Percentiles rank a stretch among this genome's conserved stretches.
phyloP scores from a whole-genome alignment of 2,888 invertebrate species.

The Oxyscelio sp. region DNA sequence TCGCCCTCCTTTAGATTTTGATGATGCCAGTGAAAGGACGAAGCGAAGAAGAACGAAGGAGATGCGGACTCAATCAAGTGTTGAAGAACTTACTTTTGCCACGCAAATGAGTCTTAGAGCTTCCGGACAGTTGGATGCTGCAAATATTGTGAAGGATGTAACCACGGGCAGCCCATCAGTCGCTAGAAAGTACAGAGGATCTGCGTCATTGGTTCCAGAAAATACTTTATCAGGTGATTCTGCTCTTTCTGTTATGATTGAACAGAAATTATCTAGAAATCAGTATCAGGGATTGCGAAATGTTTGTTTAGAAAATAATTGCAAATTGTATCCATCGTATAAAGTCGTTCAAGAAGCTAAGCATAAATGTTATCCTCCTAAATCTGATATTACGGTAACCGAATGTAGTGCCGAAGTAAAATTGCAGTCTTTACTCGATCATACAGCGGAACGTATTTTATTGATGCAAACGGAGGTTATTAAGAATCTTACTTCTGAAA shows the following conservation, averaged over 20 bases:
- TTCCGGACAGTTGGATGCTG: not conserved
- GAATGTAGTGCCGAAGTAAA: slow-evolving; percentile 65
- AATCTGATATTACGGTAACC: slow-evolving; percentile 52
- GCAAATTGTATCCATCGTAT: not conserved
- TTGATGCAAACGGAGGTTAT: not conserved
- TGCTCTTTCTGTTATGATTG: slow-evolving; percentile 68
- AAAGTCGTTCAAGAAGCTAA: not conserved
- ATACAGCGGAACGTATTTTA: slow-evolving; percentile 36
- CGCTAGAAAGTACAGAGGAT: slow-evolving; percentile 11
- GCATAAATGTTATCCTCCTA: slow-evolving; percentile 60
- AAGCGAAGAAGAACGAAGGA: too few species aligned
- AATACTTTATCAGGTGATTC: slow-evolving; percentile 21
- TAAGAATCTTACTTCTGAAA: too few species aligned
- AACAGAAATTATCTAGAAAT: slow-evolving; percentile 41
- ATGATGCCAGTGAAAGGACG: too few species aligned
- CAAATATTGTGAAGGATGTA: slow-evolving; percentile 22
- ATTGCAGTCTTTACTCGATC: slow-evolving; percentile 45
- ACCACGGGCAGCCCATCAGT: not conserved
- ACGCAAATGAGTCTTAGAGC: slow-evolving; percentile 35
- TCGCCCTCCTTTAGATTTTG: too few species aligned
- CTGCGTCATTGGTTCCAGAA: not conserved
- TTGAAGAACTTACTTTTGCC: slow-evolving; percentile 19
- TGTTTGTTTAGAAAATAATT: slow-evolving; percentile 6
- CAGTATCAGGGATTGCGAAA: slow-evolving; percentile 28
- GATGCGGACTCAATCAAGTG: not conserved